Percentiles rank a stretch among this genome's conserved stretches.
Conservation (phyloP, 2,113 vertebrate genomes). For the Micronisus gabar region DNA sequence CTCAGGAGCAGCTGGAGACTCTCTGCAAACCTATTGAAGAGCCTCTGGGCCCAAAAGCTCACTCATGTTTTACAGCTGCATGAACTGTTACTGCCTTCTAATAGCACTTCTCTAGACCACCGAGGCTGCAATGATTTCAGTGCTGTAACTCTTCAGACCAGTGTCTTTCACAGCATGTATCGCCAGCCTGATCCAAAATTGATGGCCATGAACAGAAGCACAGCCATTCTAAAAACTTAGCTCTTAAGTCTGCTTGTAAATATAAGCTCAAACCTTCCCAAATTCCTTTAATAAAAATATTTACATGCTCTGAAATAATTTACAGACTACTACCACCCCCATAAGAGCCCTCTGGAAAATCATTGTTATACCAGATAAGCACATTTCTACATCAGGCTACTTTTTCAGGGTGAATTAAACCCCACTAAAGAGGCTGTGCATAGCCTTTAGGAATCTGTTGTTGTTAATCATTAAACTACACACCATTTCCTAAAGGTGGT, state of each 20-base stretch:
- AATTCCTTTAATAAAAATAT: neutral
- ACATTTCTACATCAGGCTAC: neutral
- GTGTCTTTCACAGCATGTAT: neutral
- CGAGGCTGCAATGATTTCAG: neutral
- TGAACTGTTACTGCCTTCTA: neutral
- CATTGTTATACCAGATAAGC: neutral
- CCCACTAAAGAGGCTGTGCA: neutral
- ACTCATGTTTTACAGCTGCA: neutral
- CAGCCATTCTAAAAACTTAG: neutral
- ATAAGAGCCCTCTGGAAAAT: neutral
- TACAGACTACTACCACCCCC: neutral
- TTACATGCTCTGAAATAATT: neutral
- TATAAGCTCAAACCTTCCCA: neutral
- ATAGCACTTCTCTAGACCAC: neutral
- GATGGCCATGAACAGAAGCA: neutral
- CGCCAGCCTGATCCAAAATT: neutral
- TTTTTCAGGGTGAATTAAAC: neutral
- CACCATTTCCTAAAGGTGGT: constrained; percentile 43
- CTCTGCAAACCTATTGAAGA: neutral
- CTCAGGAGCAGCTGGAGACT: neutral
- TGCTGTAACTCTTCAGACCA: neutral
- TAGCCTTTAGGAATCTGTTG: neutral
- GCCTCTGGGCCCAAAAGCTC: neutral
- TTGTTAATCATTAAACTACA: constrained; percentile 40
- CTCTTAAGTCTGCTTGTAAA: neutral